Evolutionary conservation across 2,888 invertebrate genomes (phyloP).

Genomic region (Amphipoea oculea): DNA sequence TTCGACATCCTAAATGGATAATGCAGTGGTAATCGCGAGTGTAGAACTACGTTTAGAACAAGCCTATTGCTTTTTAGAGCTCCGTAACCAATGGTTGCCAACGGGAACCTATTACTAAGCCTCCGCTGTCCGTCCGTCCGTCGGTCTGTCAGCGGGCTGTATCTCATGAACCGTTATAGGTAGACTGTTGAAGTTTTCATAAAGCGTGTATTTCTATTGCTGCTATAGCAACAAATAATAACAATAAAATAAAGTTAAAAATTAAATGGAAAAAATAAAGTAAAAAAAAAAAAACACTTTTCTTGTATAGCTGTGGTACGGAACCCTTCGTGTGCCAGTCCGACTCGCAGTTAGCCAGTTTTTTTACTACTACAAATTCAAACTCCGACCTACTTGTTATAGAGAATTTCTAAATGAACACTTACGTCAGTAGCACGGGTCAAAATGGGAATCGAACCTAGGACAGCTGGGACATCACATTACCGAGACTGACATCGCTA

Average conservation of each 20-base stretch:
- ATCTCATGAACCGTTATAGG: too few relatives aligned
- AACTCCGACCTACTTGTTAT: too few relatives aligned
- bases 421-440: not conserved
- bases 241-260: not conserved
- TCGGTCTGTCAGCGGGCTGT: not conserved
- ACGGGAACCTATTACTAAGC: not conserved
- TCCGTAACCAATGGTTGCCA: not conserved
- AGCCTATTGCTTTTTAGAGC: not conserved
- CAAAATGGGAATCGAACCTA: not conserved
- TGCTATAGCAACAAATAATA: too few relatives aligned
- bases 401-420: too few relatives aligned
- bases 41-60: not conserved
- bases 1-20: not conserved
- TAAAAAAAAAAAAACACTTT: too few relatives aligned
- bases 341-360: too few relatives aligned
- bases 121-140: not conserved
- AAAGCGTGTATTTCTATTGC: too few relatives aligned
- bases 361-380: not conserved
- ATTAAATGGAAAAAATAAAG: too few relatives aligned
- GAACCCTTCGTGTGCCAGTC: too few relatives aligned
- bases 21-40: not conserved
- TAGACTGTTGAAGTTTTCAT: too few relatives aligned
- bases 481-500: not conserved
- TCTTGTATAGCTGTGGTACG: too few relatives aligned
- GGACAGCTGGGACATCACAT: not conserved